Percentiles rank a stretch among this genome's conserved stretches.
Conservation (phyloP, 1,140 invertebrate species). For the Galleria mellonella region DNA sequence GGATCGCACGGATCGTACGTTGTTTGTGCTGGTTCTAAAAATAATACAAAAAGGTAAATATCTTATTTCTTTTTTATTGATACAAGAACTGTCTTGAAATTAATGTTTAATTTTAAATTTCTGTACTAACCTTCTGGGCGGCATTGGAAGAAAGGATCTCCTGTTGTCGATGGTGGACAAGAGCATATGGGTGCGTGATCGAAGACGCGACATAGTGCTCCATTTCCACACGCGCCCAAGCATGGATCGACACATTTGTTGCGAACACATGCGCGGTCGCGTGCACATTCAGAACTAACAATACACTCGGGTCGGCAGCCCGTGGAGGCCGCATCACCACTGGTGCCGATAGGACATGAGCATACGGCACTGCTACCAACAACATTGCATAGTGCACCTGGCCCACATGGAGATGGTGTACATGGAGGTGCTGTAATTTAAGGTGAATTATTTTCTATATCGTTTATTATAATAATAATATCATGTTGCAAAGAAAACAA, state of each 20-base stretch:
- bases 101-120: background rate
- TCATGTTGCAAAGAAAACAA: too few species aligned
- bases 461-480: too few species aligned
- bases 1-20: slow-evolving; percentile 84
- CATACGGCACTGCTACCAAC: slow-evolving; percentile 79
- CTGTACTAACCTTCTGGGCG: slow-evolving; percentile 58
- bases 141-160: slow-evolving; percentile 86
- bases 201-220: slow-evolving; percentile 80
- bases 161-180: slow-evolving; percentile 80
- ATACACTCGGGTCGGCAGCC: slow-evolving; percentile 85
- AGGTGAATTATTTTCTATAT: background rate
- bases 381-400: slow-evolving; percentile 80
- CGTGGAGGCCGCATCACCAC: slow-evolving; percentile 75
- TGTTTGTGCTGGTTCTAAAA: slow-evolving; percentile 18
- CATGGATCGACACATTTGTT: slow-evolving; percentile 86
- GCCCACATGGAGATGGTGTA: slow-evolving; percentile 83
- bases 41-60: slow-evolving; percentile 1
- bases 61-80: too few species aligned
- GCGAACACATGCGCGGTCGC: slow-evolving; percentile 83
- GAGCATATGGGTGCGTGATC: slow-evolving; percentile 89
- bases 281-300: slow-evolving; percentile 83
- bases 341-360: slow-evolving; percentile 81
- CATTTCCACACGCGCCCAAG: slow-evolving; percentile 80
- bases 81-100: too few species aligned
- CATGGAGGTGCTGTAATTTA: slow-evolving; percentile 76